Evolutionary conservation across 2,113 vertebrate species (phyloP).

Genomic region (Ctenomys sociabilis): DNA sequence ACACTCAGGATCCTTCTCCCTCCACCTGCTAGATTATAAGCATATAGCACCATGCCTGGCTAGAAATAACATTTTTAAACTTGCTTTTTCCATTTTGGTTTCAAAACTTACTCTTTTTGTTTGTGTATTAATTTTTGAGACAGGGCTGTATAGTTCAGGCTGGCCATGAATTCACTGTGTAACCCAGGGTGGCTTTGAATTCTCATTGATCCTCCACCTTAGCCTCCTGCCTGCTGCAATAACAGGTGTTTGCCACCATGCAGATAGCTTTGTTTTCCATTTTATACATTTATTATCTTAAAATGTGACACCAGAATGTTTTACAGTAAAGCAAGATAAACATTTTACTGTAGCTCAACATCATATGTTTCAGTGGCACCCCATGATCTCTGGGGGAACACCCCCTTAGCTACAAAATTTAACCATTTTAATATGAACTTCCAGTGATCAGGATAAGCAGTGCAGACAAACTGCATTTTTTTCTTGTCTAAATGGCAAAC

Average conservation of each 20-base stretch:
- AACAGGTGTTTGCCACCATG: slow-evolving; percentile 8
- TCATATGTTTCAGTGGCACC: background rate
- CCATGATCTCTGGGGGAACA: background rate
- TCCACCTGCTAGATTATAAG: background rate
- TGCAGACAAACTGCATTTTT: background rate
- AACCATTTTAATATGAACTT: slow-evolving; percentile 4
- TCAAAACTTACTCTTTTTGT: background rate
- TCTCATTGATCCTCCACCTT: background rate
- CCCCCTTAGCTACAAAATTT: background rate
- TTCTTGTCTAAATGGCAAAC: background rate
- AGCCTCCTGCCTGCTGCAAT: background rate
- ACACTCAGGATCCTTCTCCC: background rate
- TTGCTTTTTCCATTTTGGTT: background rate
- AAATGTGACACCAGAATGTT: background rate
- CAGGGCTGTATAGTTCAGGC: background rate
- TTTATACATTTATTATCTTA: background rate
- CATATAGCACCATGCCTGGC: background rate
- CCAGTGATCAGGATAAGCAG: background rate
- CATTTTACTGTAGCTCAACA: background rate
- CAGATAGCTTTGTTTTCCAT: background rate
- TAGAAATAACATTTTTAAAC: background rate
- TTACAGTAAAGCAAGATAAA: background rate
- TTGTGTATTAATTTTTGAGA: background rate
- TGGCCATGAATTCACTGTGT: background rate
- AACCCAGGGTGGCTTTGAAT: background rate